Evolutionary conservation across 2,113 vertebrate species (phyloP), one percentile per base, ranked within the genome.

Genomic region (Hippopotamus amphibius): DNA sequence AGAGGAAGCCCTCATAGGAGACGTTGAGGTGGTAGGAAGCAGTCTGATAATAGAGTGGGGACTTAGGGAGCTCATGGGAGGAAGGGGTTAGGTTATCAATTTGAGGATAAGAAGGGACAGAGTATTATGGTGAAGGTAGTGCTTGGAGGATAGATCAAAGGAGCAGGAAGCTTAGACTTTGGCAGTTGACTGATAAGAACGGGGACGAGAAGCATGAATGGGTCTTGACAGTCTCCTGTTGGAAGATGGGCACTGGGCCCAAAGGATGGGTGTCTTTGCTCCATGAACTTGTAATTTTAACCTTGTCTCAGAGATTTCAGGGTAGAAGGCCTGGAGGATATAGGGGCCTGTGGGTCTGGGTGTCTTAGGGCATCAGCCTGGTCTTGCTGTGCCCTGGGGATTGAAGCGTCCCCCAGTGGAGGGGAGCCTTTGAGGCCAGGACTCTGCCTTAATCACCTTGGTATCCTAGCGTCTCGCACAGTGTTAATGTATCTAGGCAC

Each of bases 121-220:
- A 41, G 43, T 79, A 30, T 65, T 10, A 24, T 12, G 22, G 4
- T 71, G 41, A 82, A 24, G 24, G 3, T 30, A 41, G 10, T 37
- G 19, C 24, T 68, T 90, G 3, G n/a, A 94, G 61, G 68, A 61
- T 48, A 82, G 82, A 77, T 86, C 65, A 59, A 80, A 95, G 83
- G 59, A 76, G 5, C 0, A 46, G 53, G n/a, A 69, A 65, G 19
- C 3, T 65, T 72, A 79, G 33, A 9, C 26, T 87, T 76, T 30
- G n/a, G 13, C 86, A 71, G 19, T 4, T 84, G 26, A 82, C 26
- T 65, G 68, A 43, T 81, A 86, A 93, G n/a, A 69, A 55, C 19
- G 41, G 12, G 30, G 48, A 77, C 46, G 26, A 86, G 50, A 96
- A 81, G 11, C n/a, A 88, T 33, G 48, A 24, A 16, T 50, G 28